Evolutionary conservation across 2,888 invertebrate genomes (phyloP).

Genomic region (Cantharis rufa): DNA sequence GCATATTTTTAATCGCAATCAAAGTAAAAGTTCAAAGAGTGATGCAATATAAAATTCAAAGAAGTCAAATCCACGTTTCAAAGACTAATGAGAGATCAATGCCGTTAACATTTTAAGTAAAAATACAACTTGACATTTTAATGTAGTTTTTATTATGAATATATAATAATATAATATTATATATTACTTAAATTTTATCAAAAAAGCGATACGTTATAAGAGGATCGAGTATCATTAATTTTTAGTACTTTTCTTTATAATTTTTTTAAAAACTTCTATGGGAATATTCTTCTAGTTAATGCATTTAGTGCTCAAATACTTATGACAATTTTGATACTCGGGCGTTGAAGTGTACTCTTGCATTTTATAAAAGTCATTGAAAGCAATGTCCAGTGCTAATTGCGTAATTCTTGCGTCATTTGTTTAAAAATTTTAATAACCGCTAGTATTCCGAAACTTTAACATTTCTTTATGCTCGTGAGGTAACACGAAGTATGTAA

Average conservation of each 20-base stretch:
- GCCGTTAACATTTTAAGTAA: conserved; percentile 7
- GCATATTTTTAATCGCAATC: conserved; percentile 1
- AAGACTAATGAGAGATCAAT: conserved; percentile 10
- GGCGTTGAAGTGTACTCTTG: no score
- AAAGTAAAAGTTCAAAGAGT: conserved; percentile 2
- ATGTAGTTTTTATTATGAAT: not conserved
- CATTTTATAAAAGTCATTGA: no score
- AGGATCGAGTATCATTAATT: not conserved
- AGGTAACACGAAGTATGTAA: no score
- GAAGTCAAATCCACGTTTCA: conserved; percentile 11
- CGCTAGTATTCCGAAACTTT: no score
- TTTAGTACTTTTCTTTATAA: not conserved
- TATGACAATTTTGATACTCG: no score
- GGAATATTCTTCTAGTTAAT: no score
- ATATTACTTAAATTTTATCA: not conserved
- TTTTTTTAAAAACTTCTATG: no score
- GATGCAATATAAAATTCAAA: conserved; percentile 9
- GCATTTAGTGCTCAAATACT: no score
- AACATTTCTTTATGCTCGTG: no score
- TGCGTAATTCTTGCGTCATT: no score
- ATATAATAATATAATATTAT: not conserved
- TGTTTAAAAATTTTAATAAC: no score
- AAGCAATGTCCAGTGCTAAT: no score
- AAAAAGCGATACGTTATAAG: not conserved
- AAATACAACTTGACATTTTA: not conserved